These are phyloP conservation scores for Scomber japonicus DNA, from an alignment of 2,113 vertebrate species.

Conservation along the genomic window DNA sequence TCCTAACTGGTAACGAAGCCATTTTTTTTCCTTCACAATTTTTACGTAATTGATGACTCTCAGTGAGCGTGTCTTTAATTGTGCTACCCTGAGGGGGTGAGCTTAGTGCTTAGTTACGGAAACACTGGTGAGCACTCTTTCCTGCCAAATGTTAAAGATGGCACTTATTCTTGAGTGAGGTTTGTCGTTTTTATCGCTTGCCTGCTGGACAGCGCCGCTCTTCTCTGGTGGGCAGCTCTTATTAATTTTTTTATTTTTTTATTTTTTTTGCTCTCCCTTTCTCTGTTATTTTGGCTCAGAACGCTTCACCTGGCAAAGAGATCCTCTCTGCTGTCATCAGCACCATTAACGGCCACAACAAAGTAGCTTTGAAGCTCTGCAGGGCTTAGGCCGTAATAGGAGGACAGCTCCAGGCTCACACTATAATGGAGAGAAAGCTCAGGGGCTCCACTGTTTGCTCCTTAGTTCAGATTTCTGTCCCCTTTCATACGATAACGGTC, in stretches of 20 bases:
- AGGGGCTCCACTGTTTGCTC: slow-evolving; percentile 34
- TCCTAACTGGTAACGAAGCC: slow-evolving; percentile 3
- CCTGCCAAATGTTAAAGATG: slow-evolving; percentile 73
- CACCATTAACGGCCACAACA: slow-evolving; percentile 74
- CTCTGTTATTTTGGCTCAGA: slow-evolving; percentile 25
- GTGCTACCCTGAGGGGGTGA: slow-evolving; percentile 35
- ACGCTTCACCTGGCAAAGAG: slow-evolving; percentile 56
- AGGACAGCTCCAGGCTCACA: slow-evolving; percentile 44
- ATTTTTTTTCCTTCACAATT: slow-evolving; percentile 34
- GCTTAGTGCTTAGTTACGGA: slow-evolving; percentile 53
- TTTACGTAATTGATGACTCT: slow-evolving; percentile 69
- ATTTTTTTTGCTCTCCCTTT: not conserved
- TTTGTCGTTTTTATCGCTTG: slow-evolving; percentile 48
- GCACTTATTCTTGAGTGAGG: slow-evolving; percentile 49
- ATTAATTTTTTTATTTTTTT: slow-evolving; percentile 4
- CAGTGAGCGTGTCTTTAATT: slow-evolving; percentile 67
- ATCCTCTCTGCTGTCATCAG: slow-evolving; percentile 62
- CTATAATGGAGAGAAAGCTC: slow-evolving; percentile 52
- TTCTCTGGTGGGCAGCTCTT: slow-evolving; percentile 20
- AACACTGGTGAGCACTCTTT: slow-evolving; percentile 42
- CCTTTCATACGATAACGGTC: slow-evolving; percentile 60
- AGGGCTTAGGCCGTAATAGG: slow-evolving; percentile 53
- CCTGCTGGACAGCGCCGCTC: slow-evolving; percentile 30
- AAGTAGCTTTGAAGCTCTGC: slow-evolving; percentile 77
- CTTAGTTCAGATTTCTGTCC: slow-evolving; percentile 63